Evolutionary conservation across 37 sponge, comb jelly and placozoan genomes (phyloP).

Genomic region (Hexactinellida sp.): DNA sequence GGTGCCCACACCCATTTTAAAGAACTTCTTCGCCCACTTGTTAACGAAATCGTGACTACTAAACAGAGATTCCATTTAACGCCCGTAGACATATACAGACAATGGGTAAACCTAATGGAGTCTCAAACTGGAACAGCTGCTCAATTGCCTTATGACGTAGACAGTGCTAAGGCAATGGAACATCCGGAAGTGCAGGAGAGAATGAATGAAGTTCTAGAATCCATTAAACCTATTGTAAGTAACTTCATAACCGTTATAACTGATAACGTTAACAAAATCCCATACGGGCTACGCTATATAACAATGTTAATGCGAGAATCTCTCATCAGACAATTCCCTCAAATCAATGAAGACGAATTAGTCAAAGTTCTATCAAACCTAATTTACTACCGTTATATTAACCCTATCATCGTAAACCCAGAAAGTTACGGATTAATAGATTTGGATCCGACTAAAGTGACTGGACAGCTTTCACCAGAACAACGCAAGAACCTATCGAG

Average conservation of each 20-base stretch:
- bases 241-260: slow-evolving; percentile 58
- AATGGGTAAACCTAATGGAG: slow-evolving; percentile 93
- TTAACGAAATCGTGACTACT: not conserved
- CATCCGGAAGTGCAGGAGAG: slow-evolving; percentile 73
- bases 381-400: slow-evolving; percentile 95
- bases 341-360: slow-evolving; percentile 76
- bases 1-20: not conserved
- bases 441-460: slow-evolving; percentile 27
- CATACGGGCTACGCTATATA: slow-evolving; percentile 93
- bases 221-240: slow-evolving; percentile 37
- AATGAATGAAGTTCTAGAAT: slow-evolving; percentile 39
- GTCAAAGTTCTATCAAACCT: slow-evolving; percentile 84
- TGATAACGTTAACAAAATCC: slow-evolving; percentile 58
- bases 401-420: slow-evolving; percentile 94
- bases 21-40: not conserved
- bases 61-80: not conserved
- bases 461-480: slow-evolving; percentile 17
- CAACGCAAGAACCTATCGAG: slow-evolving; percentile 89
- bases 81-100: slow-evolving; percentile 91
- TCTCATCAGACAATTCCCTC: slow-evolving; percentile 78
- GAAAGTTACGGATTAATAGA: slow-evolving; percentile 93
- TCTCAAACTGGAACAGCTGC: slow-evolving; percentile 79
- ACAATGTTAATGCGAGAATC: slow-evolving; percentile 80
- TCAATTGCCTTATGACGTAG: slow-evolving; percentile 82
- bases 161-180: slow-evolving; percentile 82